These are phyloP conservation scores for Cotesia typhae DNA, from an alignment of 1,140 invertebrate species.

Conservation along the genomic window DNA sequence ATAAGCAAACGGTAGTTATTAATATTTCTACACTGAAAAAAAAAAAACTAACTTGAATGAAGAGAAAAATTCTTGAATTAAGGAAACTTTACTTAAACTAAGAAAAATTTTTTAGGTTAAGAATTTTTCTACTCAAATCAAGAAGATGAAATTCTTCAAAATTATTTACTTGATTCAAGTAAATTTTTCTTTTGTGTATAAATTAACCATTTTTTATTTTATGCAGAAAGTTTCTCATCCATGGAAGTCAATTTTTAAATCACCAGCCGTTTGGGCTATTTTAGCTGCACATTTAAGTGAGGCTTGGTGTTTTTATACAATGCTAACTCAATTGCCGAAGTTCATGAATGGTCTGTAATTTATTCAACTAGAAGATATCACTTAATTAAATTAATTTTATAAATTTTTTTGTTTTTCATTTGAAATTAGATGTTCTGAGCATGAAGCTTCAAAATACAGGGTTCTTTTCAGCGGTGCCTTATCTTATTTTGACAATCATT, in stretches of 20 bases:
- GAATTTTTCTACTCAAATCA: no score
- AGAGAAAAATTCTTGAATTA: no score
- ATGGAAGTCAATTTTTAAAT: constrained; percentile 84
- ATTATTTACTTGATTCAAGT: no score
- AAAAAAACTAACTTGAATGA: no score
- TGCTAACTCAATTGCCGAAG: constrained; percentile 88
- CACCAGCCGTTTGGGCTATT: constrained; percentile 89
- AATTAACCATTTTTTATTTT: background rate
- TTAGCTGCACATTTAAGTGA: constrained; percentile 91
- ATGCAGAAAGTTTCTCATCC: constrained; percentile 71
- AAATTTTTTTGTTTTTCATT: background rate
- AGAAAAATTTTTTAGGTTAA: no score
- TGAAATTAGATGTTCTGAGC: constrained; percentile 71
- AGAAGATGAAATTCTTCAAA: no score
- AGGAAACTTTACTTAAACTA: no score
- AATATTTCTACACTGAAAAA: background rate
- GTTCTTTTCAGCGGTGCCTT: constrained; percentile 84
- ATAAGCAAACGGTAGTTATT: constrained; percentile 38
- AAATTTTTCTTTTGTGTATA: no score
- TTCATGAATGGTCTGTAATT: constrained; percentile 81
- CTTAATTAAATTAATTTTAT: no score
- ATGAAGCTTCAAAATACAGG: constrained; percentile 81
- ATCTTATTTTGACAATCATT: constrained; percentile 84
- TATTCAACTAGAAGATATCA: no score
- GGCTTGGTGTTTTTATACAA: constrained; percentile 97